Percentiles rank a stretch among this genome's conserved stretches.
Evolutionary conservation across 1,140 invertebrate species (phyloP).

Genomic region (Teleopsis dalmanni): DNA sequence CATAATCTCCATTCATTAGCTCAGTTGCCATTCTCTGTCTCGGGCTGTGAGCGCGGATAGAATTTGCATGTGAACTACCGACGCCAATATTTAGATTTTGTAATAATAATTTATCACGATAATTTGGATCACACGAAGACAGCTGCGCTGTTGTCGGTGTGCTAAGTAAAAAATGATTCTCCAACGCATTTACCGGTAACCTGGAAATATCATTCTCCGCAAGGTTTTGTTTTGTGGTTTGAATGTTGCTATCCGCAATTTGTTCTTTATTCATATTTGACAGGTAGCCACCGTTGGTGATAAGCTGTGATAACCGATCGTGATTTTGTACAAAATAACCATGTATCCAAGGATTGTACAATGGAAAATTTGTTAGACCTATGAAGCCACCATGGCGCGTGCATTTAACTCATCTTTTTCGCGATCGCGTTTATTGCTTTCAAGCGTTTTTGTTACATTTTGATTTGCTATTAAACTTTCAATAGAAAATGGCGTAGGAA

Average conservation of each 20-base stretch:
- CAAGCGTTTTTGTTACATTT: slow-evolving; percentile 8
- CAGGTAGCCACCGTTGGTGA: slow-evolving; percentile 30
- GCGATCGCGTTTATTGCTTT: background rate
- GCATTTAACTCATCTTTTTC: slow-evolving; percentile 27
- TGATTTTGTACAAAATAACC: slow-evolving; percentile 41
- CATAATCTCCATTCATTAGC: slow-evolving; percentile 32
- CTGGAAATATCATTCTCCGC: background rate
- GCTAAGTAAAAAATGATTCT: background rate
- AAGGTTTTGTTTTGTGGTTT: background rate
- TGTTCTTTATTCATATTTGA: slow-evolving; percentile 9
- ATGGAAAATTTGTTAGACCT: slow-evolving; percentile 35
- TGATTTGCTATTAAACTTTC: slow-evolving; percentile 39
- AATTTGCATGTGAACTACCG: background rate
- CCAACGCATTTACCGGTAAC: slow-evolving; percentile 16
- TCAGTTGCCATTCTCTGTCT: background rate
- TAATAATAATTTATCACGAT: slow-evolving; percentile 5
- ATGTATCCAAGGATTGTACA: slow-evolving; percentile 43
- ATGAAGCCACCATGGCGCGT: slow-evolving; percentile 32
- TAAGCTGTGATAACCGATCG: slow-evolving; percentile 35
- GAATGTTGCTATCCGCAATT: background rate
- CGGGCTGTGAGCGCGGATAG: background rate
- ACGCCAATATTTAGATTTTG: background rate
- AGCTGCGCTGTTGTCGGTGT: background rate
- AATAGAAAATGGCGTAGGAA: slow-evolving; percentile 40
- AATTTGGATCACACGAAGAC: slow-evolving; percentile 6